Evolutionary conservation across 2,113 vertebrate species (phyloP), one percentile per base, ranked within the genome.

Genomic region (Lynx canadensis): DNA sequence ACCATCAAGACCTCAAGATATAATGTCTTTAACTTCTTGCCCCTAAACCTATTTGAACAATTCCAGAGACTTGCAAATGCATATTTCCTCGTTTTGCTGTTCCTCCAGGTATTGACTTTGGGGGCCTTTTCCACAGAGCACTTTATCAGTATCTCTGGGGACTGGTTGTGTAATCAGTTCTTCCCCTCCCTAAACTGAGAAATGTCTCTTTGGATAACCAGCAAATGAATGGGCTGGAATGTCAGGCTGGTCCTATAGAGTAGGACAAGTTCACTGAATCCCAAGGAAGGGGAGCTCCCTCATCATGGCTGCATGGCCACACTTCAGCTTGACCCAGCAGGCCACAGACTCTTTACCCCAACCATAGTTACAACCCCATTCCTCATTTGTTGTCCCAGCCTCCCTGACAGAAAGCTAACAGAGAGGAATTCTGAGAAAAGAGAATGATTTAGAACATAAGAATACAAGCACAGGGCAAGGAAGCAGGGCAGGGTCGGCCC

Each of bases 31-130:
- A 99, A 99, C 97, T 99, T 99, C 98, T 99, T 99, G 97, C 99
- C 99, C 5, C 98, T 99, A 94, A 99, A 99, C 98, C 99, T 99
- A 41, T 99, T 99, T 55, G 99, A 99, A 97, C 99, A 99, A 99
- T 99, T 99, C 97, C 99, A 99, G 98, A 99, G 99, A 96, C 99
- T 99, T 82, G 99, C 99, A 97, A 99, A 99, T n/a, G 99, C 99
- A 38, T 99, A 99, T 98, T 99, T 99, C 98, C 98, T 99, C 63
- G 98, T 99, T 98, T 99, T 99, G 96, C 98, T 99, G 78, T 92
- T 99, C 86, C 98, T 99, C 33, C 99, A 99, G 99, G 99, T 99
- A 98, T 87, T 97, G 6, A 73, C 57, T 93, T 87, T 76, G 41
- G 74, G 74, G 8, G 4, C 31, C 57, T 95, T 97, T 93, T 74